Evolutionary conservation across 1,140 invertebrate genomes (phyloP), one percentile per base, ranked within the genome.

Genomic region (Bombus consobrinus): DNA sequence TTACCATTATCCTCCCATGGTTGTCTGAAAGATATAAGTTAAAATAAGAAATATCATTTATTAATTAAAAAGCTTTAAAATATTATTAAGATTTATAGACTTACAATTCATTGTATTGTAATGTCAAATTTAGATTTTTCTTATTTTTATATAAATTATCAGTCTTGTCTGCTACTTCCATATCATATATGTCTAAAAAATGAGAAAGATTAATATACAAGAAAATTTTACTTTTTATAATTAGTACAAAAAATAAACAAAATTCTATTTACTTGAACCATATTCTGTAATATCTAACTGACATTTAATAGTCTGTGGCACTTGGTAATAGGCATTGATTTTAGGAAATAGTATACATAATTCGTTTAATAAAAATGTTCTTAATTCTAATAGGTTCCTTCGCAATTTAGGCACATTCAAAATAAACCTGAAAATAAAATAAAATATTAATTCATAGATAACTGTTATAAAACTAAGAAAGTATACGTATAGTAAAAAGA

Each of bases 231-330:
- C 25, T 13, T 59, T 64, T 72, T 22, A 83, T 68, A 22, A 81
- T n/a, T 77, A 53, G 37, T 64, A 62, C 3, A 37, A 75, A 75
- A 39, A 32, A 25, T n/a, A 53, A 47, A 59, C 47, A 15, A 34
- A 37, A 64, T 39, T 81, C 0, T 37, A 87, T 74, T 94, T 93
- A 96, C 96, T 95, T 84, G 95, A 94, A 90, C 95, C 94, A 88
- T 97, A 97, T 93, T 97, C 97, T 28, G 96, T 97, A 69, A 97
- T 96, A 12, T 96, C 97, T 37, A 97, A 92, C 90, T 97, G 96
- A 91, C 97, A 97, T 28, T 96, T 96, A 80, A 97, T 96, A 92
- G 96, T 96, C 32, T 96, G 96, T 85, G 95, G 95, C 32, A 96
- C 93, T 71, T 96, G 95, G 82, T 95, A 94, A 86, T 96, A 96